Evolutionary conservation across 2,888 invertebrate species (phyloP), one percentile per base, ranked within the genome.

Genomic region (Pasiphila rectangulata): DNA sequence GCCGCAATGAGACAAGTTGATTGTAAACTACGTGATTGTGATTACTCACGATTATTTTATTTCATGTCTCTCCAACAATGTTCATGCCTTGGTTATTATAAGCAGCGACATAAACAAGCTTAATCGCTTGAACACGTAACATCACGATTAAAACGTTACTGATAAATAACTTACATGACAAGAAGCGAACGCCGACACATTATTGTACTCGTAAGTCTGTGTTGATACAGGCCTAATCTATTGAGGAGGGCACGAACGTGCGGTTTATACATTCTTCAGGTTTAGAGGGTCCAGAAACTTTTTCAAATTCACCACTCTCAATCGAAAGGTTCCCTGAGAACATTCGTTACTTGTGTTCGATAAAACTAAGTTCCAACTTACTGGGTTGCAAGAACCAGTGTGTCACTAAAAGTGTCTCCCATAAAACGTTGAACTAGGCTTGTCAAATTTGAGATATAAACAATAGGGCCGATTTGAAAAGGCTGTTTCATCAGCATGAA

Each of bases 31-130:
- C 66, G 56, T 66, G 63, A 73, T 73, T 69, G 56, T 66, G 63
- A 73, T 73, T 69, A 72, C 66, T 70, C 65, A 72, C 64, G 66
- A 72, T 72, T 64, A 70, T 66, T 69, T 69, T 64, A 63, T 66
- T 61, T 62, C 61, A 63, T 63, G 63, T 56, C 60, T 62, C 59
- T 56, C 59, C 49, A 51, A 54, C 59, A 59, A 56, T 61, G 59
- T 9, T 38, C 23, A 20, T 23, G 37, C 59, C 63, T 69, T 55
- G 58, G 58, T 56, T 62, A 46, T 59, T 42, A 48, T 30, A 47
- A 48, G 51, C 56, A 51, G 49, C 46, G 45, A 51, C 54, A 59
- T 64, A 54, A 54, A 55, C 49, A 51, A 53, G 21, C 17, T 34
- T 46, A 46, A 52, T 45, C 21, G 30, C 17, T 44, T 37, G 9